Base-by-base conservation (phyloP, 2,113 vertebrate genomes). In the Eulacestoma nigropectus region DNA sequence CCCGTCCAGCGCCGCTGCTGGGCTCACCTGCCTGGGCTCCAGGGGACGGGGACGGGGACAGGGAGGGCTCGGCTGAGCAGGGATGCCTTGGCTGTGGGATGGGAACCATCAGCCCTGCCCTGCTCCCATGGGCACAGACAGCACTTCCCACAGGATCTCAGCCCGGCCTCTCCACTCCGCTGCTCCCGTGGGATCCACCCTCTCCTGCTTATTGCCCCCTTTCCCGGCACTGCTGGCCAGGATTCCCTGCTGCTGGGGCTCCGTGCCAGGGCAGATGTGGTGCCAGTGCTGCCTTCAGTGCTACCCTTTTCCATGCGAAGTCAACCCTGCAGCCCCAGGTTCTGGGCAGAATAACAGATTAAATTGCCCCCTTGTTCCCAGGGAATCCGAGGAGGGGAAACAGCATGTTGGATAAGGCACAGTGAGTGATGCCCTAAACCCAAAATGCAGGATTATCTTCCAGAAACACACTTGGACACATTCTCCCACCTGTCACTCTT, bases 401-500 rank as follows among this genome's bases (percentile, higher is more conserved):
- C 73, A 41, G 23, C 14, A 0, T 4, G 56, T 19, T 26, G 9
- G 62, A 64, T 25, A 17, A 60, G 62, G 52, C 50, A 29, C 52
- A 8, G 39, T 22, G 32, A 77, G 60, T 4, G 10, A 55, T 53
- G 67, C 74, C 93, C 72, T 33, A 9, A 72, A 60, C 35, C 39
- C 84, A 46, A 50, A 70, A 42, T 4, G 18, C 77, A 30, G 79
- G 47, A 67, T 93, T 91, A 70, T 93, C 94, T 78, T 33, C 70
- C 84, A 91, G 46, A 88, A 91, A 77, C 67, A 74, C 50, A 9
- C 64, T 80, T 70, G 85, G 86, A 59, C 32, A n/a, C n/a, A 47
- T 55, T 64, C 76, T 84, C 65, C 67, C 64, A 53, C 59, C 87
- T 81, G 92, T 62, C 93, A 88, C 68, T 93, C 88, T 60, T 50